These are phyloP conservation scores for Periplaneta americana DNA, from an alignment of 1,140 invertebrate genomes.

Conservation along the genomic window DNA sequence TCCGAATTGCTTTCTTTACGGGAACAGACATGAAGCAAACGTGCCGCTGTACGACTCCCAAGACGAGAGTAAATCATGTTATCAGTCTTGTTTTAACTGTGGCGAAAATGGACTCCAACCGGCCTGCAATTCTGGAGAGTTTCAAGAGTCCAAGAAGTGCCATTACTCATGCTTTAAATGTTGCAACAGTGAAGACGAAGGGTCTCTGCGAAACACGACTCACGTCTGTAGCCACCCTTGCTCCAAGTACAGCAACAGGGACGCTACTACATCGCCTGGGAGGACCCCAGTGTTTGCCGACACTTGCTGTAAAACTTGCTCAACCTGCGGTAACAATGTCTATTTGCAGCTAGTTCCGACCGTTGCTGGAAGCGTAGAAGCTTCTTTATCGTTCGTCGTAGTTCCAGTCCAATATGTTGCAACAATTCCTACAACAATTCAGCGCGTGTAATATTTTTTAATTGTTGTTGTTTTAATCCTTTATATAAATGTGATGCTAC, in stretches of 20 bases:
- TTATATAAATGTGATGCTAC: too few species aligned
- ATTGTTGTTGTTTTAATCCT: too few species aligned
- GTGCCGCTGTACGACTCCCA: background rate
- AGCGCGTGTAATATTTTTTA: too few species aligned
- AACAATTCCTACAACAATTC: background rate
- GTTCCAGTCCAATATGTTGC: background rate
- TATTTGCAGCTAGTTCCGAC: background rate
- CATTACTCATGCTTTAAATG: background rate
- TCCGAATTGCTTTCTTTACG: background rate
- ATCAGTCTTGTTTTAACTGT: background rate
- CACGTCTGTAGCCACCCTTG: background rate
- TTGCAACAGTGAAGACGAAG: background rate
- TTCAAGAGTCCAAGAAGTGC: background rate
- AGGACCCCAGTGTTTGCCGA: background rate
- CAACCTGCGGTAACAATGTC: background rate
- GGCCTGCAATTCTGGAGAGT: background rate
- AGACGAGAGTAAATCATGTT: background rate
- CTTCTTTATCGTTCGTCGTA: background rate
- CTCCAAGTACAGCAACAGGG: background rate
- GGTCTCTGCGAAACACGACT: background rate
- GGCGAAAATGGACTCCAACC: background rate
- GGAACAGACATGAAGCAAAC: background rate
- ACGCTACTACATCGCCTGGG: background rate
- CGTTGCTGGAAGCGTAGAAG: background rate
- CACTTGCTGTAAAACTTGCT: background rate